Percentiles rank a stretch among this genome's conserved stretches.
phyloP scores from a whole-genome alignment of 2,888 invertebrate species.

The Sarcophaga carnaria region DNA sequence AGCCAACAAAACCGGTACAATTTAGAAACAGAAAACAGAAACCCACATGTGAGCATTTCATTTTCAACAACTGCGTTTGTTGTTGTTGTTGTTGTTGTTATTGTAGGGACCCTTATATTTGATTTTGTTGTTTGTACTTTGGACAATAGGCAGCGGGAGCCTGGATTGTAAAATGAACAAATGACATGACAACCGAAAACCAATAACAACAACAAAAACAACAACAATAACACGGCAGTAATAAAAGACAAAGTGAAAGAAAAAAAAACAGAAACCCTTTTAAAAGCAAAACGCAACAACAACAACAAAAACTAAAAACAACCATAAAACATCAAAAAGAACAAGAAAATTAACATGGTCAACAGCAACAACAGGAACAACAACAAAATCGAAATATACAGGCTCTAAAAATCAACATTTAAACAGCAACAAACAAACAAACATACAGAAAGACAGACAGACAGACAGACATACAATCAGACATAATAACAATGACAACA shows the following conservation, averaged over 20 bases:
- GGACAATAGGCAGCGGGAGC: constrained; percentile 77
- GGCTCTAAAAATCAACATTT: constrained; percentile 16
- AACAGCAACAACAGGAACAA: constrained; percentile 62
- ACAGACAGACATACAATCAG: constrained; percentile 2
- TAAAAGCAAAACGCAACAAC: constrained; percentile 66
- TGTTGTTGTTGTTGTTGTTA: background rate
- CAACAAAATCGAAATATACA: constrained; percentile 26
- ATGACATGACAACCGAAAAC: constrained; percentile 66
- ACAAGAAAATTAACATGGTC: constrained; percentile 69
- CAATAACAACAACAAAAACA: constrained; percentile 49
- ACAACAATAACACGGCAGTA: background rate
- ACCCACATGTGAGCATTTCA: constrained; percentile 80
- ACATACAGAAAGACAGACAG: background rate
- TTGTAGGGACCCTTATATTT: constrained; percentile 32
- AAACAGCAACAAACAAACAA: background rate
- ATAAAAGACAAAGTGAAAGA: background rate
- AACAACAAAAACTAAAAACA: constrained; percentile 47
- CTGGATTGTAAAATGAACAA: constrained; percentile 73
- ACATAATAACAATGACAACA: constrained; percentile 38
- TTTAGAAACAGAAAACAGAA: constrained; percentile 72
- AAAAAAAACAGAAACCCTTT: constrained; percentile 61
- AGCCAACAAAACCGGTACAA: background rate
- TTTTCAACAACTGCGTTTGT: constrained; percentile 78
- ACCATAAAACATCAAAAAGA: constrained; percentile 69
- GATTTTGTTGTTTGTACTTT: constrained; percentile 1